phyloP scores from a whole-genome alignment of 2,888 invertebrate species.

The Erpobdella octoculata region DNA sequence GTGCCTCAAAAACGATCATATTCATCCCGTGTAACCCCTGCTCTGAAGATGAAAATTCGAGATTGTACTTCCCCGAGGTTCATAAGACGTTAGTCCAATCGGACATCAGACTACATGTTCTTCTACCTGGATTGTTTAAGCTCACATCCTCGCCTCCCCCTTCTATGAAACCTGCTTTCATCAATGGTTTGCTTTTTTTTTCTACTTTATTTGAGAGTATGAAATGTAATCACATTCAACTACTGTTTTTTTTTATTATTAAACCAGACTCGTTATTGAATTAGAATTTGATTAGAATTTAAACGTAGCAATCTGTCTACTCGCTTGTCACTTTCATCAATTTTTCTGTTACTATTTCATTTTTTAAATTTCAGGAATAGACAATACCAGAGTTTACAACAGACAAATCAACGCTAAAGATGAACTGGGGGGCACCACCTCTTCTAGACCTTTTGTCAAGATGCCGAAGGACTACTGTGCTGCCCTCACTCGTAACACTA shows the following conservation, averaged over 20 bases:
- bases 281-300: too few relatives aligned
- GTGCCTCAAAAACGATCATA: slow-evolving; percentile 73
- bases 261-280: too few relatives aligned
- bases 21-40: slow-evolving; percentile 73
- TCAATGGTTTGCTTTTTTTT: slow-evolving; percentile 34
- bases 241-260: too few relatives aligned
- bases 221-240: too few relatives aligned
- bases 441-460: slow-evolving; percentile 55
- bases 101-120: slow-evolving; percentile 34
- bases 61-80: slow-evolving; percentile 29
- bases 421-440: slow-evolving; percentile 63
- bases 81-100: slow-evolving; percentile 31
- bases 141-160: slow-evolving; percentile 27
- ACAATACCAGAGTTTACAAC: slow-evolving; percentile 64
- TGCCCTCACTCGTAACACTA: slow-evolving; percentile 62
- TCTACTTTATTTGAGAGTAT: too few relatives aligned
- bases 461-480: slow-evolving; percentile 56
- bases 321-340: too few relatives aligned
- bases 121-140: slow-evolving; percentile 33
- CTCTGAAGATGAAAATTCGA: slow-evolving; percentile 50
- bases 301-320: too few relatives aligned
- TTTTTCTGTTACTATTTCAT: too few relatives aligned
- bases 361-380: slow-evolving; percentile 38
- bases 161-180: slow-evolving; percentile 33
- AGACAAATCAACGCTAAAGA: slow-evolving; percentile 64